These are phyloP conservation scores for Aplidium turbinatum DNA, from an alignment of 23 tunicate genomes.

Conservation along the genomic window DNA sequence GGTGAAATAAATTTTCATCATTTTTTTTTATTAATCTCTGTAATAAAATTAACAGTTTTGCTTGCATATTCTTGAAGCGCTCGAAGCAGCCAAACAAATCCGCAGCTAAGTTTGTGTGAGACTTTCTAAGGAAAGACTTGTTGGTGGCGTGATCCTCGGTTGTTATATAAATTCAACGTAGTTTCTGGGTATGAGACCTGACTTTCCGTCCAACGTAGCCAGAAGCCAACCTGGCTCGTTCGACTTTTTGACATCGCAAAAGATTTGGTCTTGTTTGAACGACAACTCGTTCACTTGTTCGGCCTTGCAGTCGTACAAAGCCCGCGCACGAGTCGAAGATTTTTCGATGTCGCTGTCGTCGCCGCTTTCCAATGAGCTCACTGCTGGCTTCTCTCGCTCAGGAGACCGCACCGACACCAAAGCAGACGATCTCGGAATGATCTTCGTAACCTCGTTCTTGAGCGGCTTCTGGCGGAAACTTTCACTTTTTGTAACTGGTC, in stretches of 20 bases:
- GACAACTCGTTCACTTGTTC: constrained; percentile 70
- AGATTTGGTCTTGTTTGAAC: constrained; percentile 58
- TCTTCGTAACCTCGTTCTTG: background rate
- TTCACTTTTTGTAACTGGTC: too few species aligned
- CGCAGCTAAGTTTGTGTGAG: too few species aligned
- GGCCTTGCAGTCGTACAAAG: constrained; percentile 66
- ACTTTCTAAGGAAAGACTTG: too few species aligned
- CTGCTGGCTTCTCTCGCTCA: background rate
- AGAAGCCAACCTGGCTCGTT: constrained; percentile 82
- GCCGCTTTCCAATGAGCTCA: background rate
- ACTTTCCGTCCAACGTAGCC: constrained; percentile 52
- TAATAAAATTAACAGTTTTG: too few species aligned
- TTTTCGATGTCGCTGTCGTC: constrained; percentile 28
- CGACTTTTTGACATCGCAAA: constrained; percentile 36
- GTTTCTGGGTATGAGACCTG: constrained; percentile 67
- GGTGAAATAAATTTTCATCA: too few species aligned
- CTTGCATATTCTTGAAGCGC: too few species aligned
- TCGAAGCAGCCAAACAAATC: too few species aligned
- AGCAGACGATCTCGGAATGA: background rate
- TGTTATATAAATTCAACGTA: constrained; percentile 50
- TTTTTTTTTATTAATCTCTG: too few species aligned
- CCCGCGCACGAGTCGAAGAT: constrained; percentile 33
- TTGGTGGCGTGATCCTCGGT: too few species aligned
- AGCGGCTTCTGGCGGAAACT: background rate
- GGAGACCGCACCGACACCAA: background rate